phyloP scores from a whole-genome alignment of 1,140 invertebrate species.

The Dinoponera quadriceps region DNA sequence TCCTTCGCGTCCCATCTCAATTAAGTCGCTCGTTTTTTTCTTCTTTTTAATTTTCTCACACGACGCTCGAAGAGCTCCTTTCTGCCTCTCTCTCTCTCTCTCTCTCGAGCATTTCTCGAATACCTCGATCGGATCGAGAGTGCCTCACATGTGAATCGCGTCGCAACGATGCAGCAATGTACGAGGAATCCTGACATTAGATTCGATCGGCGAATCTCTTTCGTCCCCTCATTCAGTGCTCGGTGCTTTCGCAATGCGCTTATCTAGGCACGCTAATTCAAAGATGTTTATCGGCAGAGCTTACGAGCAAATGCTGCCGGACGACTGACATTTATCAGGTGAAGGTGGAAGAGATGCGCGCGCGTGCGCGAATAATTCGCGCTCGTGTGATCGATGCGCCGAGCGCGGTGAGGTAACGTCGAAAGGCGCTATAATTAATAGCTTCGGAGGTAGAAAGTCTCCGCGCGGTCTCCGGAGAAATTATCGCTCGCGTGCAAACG shows the following conservation, averaged over 20 bases:
- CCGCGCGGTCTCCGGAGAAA: slow-evolving; percentile 7
- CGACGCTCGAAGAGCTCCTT: background rate
- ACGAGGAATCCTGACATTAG: slow-evolving; percentile 35
- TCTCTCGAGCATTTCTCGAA: background rate
- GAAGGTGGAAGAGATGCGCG: slow-evolving; percentile 55
- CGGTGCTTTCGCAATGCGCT: slow-evolving; percentile 57
- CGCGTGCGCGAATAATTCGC: slow-evolving; percentile 38
- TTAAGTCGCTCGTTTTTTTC: background rate
- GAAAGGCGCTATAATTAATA: slow-evolving; percentile 69
- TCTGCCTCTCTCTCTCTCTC: background rate
- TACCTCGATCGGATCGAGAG: background rate
- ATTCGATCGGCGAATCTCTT: slow-evolving; percentile 20
- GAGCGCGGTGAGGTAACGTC: slow-evolving; percentile 48
- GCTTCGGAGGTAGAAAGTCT: slow-evolving; percentile 36
- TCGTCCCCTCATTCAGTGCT: slow-evolving; percentile 18
- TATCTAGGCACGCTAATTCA: slow-evolving; percentile 58
- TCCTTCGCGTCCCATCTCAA: background rate
- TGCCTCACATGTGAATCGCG: background rate
- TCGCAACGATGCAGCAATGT: slow-evolving; percentile 7
- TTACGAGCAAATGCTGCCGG: slow-evolving; percentile 57
- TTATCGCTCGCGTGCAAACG: slow-evolving; percentile 16
- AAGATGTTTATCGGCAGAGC: slow-evolving; percentile 64
- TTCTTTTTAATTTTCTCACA: background rate
- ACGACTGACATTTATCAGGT: slow-evolving; percentile 70
- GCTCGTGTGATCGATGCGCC: slow-evolving; percentile 21